Evolutionary conservation across 2,113 vertebrate genomes (phyloP), one percentile per base, ranked within the genome.

Genomic region (Tiliqua scincoides): DNA sequence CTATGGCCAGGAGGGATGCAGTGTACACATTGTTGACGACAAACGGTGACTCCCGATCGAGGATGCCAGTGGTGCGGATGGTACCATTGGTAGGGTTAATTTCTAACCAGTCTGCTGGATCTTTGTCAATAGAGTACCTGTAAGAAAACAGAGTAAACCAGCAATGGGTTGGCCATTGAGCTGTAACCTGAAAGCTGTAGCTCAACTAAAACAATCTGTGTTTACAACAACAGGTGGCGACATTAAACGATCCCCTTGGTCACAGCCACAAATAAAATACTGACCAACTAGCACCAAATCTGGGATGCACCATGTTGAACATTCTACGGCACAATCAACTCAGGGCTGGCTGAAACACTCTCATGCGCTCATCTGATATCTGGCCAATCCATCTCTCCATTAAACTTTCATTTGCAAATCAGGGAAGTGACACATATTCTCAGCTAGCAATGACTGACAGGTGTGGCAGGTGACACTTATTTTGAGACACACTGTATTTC

Each of bases 81-180:
- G 97, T 98, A 15, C 99, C 99, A 0, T 97, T 98, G 91, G 98
- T 96, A 0, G 98, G 98, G 92, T 98, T 98, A 85, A 99, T 98
- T 52, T 96, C 97, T 87, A 99, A 95, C 99, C 99, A 99, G 63
- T 97, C 97, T 10, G 98, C 99, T 1, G 98, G 98, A 93, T 99
- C 99, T 94, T 96, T 97, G 93, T 98, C 95, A 73, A 98, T 89
- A 0, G 98, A 97, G 68, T 98, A 99, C 94, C 99, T 99, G 91
- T 0, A 83, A 20, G 25, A 52, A 90, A 68, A 83, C 0, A 88
- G 0, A 88, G 48, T 43, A 25, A 48, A 8, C 30, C 40, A 75
- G 40, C 1, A 27, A 30, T 52, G 84, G 62, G 3, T 10, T 1
- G 2, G 0, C 1, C 25, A 30, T 14, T 18, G 15, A 18, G 27